A percentile compares a stretch with the other conserved stretches of the same genome.
Conservation (phyloP, 2,797 vertebrate genomes). For the Arnoldichthys spilopterus region DNA sequence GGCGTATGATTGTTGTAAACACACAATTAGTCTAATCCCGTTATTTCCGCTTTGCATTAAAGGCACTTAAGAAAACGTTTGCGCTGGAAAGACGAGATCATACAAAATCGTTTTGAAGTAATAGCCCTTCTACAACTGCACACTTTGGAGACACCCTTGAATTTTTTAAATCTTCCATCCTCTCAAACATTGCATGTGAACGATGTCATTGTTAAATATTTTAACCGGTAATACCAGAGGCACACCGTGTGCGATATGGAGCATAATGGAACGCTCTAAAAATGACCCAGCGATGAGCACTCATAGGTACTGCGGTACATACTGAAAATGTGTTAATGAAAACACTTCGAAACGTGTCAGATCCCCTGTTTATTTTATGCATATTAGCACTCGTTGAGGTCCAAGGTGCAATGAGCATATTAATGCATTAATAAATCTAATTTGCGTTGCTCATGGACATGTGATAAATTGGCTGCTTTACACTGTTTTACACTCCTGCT, state of each 20-base stretch:
- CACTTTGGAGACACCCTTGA: not conserved
- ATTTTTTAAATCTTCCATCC: slow-evolving; percentile 4
- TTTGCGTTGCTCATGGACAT: not conserved
- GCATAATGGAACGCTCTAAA: not conserved
- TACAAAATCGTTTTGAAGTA: not conserved
- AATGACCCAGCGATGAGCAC: not conserved
- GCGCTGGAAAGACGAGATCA: not conserved
- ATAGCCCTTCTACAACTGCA: not conserved
- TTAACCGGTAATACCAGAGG: not conserved
- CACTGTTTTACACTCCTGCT: not conserved
- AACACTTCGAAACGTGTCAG: not conserved
- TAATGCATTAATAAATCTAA: not conserved
- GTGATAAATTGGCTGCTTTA: not conserved
- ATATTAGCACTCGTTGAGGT: not conserved
- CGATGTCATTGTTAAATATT: not conserved
- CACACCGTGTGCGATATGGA: not conserved
- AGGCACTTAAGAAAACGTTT: slow-evolving; percentile 31
- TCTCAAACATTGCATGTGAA: not conserved
- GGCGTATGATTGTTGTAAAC: slow-evolving; percentile 77
- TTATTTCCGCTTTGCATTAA: slow-evolving; percentile 71
- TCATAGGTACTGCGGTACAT: not conserved
- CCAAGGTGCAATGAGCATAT: not conserved
- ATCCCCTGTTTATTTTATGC: not conserved
- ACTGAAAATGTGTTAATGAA: not conserved
- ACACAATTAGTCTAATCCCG: slow-evolving; percentile 77